Evolutionary conservation across 2,113 vertebrate species (phyloP), one percentile per base, ranked within the genome.

Genomic region (Leptosomus discolor): DNA sequence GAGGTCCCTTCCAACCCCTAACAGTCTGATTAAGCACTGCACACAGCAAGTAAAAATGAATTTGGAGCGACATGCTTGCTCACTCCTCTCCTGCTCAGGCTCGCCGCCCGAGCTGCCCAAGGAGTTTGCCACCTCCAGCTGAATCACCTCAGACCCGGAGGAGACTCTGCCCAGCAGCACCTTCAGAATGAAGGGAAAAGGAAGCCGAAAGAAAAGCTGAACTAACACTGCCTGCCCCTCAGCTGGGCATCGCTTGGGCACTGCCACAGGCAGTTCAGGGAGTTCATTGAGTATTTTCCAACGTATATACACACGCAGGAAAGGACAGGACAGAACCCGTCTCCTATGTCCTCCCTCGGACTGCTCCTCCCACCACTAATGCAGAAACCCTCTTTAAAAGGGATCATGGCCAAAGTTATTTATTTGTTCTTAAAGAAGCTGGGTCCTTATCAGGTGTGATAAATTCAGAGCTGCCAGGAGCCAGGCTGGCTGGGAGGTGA

Each of bases 301-400:
- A 17, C 53, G 32, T n/a, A 21, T 6, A 21, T 4, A 19, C 2
- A n/a, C 3, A 11, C 10, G 18, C 0, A 26, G 22, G 19, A 43
- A 53, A 67, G 36, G 48, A 29, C 5, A 54, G 79, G 57, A 39
- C 24, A 39, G 65, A 63, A 80, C 1, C 5, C 5, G 12, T 5
- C 37, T 51, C 30, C 6, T 9, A 2, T 6, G 43, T 74, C 56
- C 46, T 79, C 60, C 57, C 39, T 65, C 39, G 12, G 37, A 39
- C 37, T 21, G 30, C 45, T 94, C 58, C 45, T 73, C 56, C 36
- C 24, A 60, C 11, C 11, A 24, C 11, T 26, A 78, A 64, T 16
- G 8, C 54, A 15, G 29, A 65, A 88, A 80, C 6, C 5, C 21
- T 70, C 60, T 75, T 71, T 18, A 37, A 54, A 85, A 86, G 12